Evolutionary conservation across 2,888 invertebrate genomes (phyloP).

Genomic region (Meiosimyza platycephala): DNA sequence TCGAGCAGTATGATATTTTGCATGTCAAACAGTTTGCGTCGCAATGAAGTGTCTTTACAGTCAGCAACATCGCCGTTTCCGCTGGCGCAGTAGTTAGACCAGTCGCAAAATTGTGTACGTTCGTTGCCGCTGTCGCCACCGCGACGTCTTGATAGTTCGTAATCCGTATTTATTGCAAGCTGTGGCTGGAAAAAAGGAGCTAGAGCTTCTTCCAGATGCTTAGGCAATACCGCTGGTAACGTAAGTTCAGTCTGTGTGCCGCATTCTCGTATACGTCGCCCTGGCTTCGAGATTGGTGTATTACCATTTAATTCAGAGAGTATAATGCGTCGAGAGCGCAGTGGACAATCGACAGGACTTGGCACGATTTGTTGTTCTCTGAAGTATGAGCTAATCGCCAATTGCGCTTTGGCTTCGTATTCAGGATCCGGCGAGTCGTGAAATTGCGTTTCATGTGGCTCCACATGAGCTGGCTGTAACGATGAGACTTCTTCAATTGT

Average conservation of each 20-base stretch:
- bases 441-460: conserved; percentile 70
- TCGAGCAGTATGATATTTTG: conserved; percentile 56
- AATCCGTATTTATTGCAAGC: conserved; percentile 49
- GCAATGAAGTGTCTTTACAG: conserved; percentile 61
- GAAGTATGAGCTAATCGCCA: conserved; percentile 70
- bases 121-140: conserved; percentile 48
- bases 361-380: conserved; percentile 66
- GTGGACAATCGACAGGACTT: conserved; percentile 64
- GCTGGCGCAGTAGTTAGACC: conserved; percentile 12
- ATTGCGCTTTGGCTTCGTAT: conserved; percentile 72
- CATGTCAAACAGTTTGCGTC: conserved; percentile 64
- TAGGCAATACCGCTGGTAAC: conserved; percentile 71
- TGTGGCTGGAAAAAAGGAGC: conserved; percentile 71
- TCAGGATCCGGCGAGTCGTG: conserved; percentile 70
- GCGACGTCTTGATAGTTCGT: conserved; percentile 22
- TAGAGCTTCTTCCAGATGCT: conserved; percentile 71
- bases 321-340: conserved; percentile 62
- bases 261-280: conserved; percentile 61
- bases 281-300: conserved; percentile 58
- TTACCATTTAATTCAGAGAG: conserved; percentile 54
- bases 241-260: conserved; percentile 72
- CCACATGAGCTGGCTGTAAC: conserved; percentile 74
- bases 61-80: conserved; percentile 42
- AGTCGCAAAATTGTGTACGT: conserved; percentile 16
- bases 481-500: conserved; percentile 77